These are phyloP conservation scores for Chiridota heheva DNA, from an alignment of 35 echinoderm and acorn worm species.

Conservation along the genomic window DNA sequence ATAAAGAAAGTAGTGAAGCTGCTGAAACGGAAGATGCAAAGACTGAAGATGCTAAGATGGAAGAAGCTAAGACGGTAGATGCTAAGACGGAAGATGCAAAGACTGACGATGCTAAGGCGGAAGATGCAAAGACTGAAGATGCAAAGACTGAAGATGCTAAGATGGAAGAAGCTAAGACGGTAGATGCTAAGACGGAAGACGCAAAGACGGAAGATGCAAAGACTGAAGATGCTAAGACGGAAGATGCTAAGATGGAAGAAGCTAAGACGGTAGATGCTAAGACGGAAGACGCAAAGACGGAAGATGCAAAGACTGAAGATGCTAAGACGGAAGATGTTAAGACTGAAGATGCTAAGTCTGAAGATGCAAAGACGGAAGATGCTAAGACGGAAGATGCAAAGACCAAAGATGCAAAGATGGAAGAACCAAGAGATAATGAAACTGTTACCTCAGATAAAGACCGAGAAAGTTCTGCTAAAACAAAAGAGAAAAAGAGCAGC, in stretches of 20 bases:
- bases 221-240: neutral
- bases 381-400: neutral
- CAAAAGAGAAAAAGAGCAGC: neutral
- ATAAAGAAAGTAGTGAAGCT: too few species aligned
- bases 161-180: conserved; percentile 18
- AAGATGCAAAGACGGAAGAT: conserved; percentile 20
- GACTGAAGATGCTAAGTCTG: conserved; percentile 1
- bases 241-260: conserved; percentile 6
- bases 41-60: neutral
- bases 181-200: neutral
- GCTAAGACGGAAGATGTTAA: neutral
- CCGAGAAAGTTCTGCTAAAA: neutral
- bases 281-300: conserved; percentile 5
- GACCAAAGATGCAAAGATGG: neutral
- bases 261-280: neutral
- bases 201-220: neutral
- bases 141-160: neutral
- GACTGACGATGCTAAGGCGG: neutral
- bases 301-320: neutral
- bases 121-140: neutral
- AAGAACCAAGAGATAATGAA: neutral
- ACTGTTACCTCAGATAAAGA: neutral
- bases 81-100: neutral
- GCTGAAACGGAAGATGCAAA: too few species aligned
- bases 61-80: neutral